Percentiles rank a stretch among this genome's conserved stretches.
Conservation (phyloP, 2,113 vertebrate species). For the Carlito syrichta region DNA sequence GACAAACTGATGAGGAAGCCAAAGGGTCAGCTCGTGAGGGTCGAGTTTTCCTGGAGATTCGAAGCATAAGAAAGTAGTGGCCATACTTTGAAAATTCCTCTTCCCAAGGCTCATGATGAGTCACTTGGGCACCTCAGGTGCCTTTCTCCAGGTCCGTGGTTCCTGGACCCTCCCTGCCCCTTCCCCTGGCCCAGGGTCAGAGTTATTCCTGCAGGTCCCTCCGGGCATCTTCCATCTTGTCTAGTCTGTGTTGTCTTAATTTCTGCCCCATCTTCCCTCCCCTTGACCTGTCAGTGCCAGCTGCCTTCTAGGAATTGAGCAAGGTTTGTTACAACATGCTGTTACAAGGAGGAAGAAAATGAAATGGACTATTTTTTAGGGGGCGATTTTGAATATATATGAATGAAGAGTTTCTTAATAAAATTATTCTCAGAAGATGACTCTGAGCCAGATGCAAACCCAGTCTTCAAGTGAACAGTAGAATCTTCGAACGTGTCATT, state of each 20-base stretch:
- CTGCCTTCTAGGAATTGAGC: not conserved
- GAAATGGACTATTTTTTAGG: not conserved
- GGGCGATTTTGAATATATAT: not conserved
- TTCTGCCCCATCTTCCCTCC: not conserved
- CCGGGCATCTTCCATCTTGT: not conserved
- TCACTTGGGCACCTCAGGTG: not conserved
- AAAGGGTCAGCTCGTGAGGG: not conserved
- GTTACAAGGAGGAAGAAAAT: not conserved
- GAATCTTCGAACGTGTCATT: no score
- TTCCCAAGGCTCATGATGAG: not conserved
- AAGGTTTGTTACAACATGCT: not conserved
- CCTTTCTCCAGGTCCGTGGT: not conserved
- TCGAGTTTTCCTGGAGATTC: not conserved
- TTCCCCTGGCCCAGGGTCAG: not conserved
- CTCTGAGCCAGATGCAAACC: not conserved
- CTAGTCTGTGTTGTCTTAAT: not conserved
- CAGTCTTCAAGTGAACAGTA: not conserved
- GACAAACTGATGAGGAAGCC: not conserved
- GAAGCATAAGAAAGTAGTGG: not conserved
- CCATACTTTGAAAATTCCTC: not conserved
- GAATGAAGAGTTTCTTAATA: not conserved
- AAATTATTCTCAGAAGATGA: not conserved
- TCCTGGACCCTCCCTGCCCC: not conserved
- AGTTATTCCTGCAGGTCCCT: not conserved
- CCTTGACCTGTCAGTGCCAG: not conserved